phyloP scores from a whole-genome alignment of 2,888 invertebrate genomes.

The Germaria angustata region DNA sequence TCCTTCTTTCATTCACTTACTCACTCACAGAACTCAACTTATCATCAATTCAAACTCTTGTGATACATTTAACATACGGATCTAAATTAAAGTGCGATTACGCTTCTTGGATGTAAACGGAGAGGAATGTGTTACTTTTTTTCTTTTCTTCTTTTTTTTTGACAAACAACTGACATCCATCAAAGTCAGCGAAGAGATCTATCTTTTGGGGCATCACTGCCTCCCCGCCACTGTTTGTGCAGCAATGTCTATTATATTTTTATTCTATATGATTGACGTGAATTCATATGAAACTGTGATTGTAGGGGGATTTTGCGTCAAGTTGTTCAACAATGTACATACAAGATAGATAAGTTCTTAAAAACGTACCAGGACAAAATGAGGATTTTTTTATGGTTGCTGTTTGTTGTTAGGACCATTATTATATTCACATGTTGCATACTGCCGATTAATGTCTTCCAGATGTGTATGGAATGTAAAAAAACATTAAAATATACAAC shows the following conservation, averaged over 20 bases:
- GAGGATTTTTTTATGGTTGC: slow-evolving; percentile 41
- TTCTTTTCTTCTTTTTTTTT: slow-evolving; percentile 72
- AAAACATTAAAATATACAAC: neutral
- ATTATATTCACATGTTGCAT: slow-evolving; percentile 68
- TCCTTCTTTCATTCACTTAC: slow-evolving; percentile 52
- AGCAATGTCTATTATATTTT: slow-evolving; percentile 5
- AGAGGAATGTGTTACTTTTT: slow-evolving; percentile 23
- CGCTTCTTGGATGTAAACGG: slow-evolving; percentile 17
- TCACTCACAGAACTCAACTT: slow-evolving; percentile 31
- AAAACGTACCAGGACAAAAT: slow-evolving; percentile 60
- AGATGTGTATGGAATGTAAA: slow-evolving; percentile 63
- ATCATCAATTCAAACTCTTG: slow-evolving; percentile 63
- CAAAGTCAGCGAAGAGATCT: slow-evolving; percentile 73
- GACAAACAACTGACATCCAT: slow-evolving; percentile 79
- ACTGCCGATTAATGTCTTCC: slow-evolving; percentile 66
- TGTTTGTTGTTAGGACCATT: slow-evolving; percentile 2
- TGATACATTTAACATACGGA: slow-evolving; percentile 28
- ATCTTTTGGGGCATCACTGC: slow-evolving; percentile 34
- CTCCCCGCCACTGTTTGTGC: neutral
- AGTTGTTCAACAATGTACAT: slow-evolving; percentile 43
- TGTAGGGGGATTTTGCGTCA: slow-evolving; percentile 28
- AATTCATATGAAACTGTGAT: slow-evolving; percentile 31
- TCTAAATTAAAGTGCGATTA: slow-evolving; percentile 21
- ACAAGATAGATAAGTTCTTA: too few species aligned
- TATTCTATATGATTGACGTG: slow-evolving; percentile 14